Base-by-base conservation (phyloP, 2,113 vertebrate species). In the Gila orcuttii region DNA sequence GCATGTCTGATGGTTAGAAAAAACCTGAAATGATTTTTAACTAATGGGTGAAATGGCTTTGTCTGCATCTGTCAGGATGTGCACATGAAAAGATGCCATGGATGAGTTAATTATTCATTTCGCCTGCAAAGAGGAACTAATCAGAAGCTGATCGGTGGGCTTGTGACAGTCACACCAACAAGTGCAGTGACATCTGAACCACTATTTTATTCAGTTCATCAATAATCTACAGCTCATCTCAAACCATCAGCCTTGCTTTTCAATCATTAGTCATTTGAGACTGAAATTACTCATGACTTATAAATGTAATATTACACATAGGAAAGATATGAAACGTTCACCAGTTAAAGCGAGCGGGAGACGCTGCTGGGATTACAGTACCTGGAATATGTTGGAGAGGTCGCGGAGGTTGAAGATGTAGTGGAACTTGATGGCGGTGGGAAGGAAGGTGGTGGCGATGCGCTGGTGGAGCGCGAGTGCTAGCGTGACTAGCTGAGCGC, bases 301-400 rank as follows among this genome's bases (percentile, higher is more conserved):
- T 97, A 97, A 11, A 77, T 12, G 2, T 11, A 33, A 23, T 21
- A 6, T 55, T 77, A 23, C 3, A 78, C 75, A 78, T 0, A 57
- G 17, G 2, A 1, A 4, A 17, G 50, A 60, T 59, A 15, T 64
- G 76, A 13, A 33, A 33, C n/a, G 19, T 85, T 64, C 50, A 12
- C 28, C 25, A 45, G 73, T 42, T 31, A 17, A 36, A 71, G 5
- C 17, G 50, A 50, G 47, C 12, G 3, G 86, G 78, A 83, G 6
- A 23, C 17, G 36, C 3, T 69, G 69, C 9, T 74, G 28, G 17
- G 17, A 19, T 55, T 55, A 28, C 28, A 85, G 28, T 82, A 99
- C 98, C 92, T 99, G 98, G 92, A 99, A 99, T 86, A 99, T 96
- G 87, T 95, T 99, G 93, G 98, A 96, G 39, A 99, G 94, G 92